Conservation (phyloP, 2,888 invertebrate species). For the Drosophila buzzatii region DNA sequence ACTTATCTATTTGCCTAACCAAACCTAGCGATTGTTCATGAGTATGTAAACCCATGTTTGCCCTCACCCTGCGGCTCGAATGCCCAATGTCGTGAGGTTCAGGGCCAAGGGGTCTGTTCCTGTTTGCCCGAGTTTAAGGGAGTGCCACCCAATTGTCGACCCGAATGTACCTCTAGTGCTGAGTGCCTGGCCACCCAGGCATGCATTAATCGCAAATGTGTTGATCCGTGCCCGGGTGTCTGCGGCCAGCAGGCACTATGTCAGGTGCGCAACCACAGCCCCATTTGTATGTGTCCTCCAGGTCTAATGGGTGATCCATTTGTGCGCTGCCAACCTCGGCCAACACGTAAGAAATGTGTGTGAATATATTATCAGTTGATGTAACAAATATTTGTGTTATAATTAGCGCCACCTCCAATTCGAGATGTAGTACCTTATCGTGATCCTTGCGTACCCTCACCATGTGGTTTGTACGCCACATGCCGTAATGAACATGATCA, state of each 20-base stretch:
- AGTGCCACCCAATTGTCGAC: constrained; percentile 89
- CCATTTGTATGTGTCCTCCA: constrained; percentile 90
- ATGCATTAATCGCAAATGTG: constrained; percentile 90
- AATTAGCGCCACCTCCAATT: constrained; percentile 64
- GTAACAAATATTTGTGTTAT: constrained; percentile 12
- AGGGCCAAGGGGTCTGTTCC: constrained; percentile 89
- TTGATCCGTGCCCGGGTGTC: constrained; percentile 91
- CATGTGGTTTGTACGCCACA: constrained; percentile 89
- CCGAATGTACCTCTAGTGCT: constrained; percentile 90
- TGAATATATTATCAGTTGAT: neutral
- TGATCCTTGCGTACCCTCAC: constrained; percentile 88
- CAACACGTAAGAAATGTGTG: constrained; percentile 85
- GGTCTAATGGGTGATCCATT: constrained; percentile 92
- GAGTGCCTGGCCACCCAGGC: constrained; percentile 89
- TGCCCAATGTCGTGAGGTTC: constrained; percentile 90
- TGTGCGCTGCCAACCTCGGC: constrained; percentile 87
- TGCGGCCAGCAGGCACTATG: constrained; percentile 91
- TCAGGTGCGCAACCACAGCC: constrained; percentile 91
- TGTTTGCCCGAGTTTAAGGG: constrained; percentile 90
- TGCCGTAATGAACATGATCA: constrained; percentile 88
- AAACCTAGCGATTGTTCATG: constrained; percentile 85
- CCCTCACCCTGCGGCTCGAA: constrained; percentile 91
- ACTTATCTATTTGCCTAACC: constrained; percentile 60
- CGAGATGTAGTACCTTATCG: constrained; percentile 68
- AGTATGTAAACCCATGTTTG: constrained; percentile 84